phyloP scores from a whole-genome alignment of 2,888 invertebrate species.

The Baccha elongata region DNA sequence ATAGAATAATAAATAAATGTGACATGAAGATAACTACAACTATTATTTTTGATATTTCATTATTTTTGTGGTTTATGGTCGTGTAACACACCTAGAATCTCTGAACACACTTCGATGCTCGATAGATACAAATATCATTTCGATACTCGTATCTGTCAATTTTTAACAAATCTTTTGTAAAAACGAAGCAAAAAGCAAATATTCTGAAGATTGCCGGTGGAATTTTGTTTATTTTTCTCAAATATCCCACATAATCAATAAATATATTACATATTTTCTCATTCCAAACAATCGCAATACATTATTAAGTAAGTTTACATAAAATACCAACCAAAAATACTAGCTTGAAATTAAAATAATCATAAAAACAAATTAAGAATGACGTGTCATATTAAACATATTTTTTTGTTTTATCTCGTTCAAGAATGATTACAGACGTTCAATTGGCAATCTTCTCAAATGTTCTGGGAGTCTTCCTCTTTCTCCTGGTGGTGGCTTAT shows the following conservation, averaged over 20 bases:
- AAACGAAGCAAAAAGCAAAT: conserved; percentile 4
- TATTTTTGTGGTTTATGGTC: too few species aligned
- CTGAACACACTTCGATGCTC: conserved; percentile 31
- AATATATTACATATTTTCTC: conserved; percentile 11
- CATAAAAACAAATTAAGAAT: conserved; percentile 8
- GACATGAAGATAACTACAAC: too few species aligned
- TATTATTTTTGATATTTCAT: too few species aligned
- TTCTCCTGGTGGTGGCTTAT: conserved; percentile 96
- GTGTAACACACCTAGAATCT: too few species aligned
- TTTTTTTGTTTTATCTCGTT: conserved; percentile 19
- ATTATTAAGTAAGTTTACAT: conserved; percentile 25
- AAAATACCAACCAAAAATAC: neutral
- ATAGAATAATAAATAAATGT: too few species aligned
- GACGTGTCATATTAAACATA: conserved; percentile 62
- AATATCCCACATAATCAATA: conserved; percentile 5
- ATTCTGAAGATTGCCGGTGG: conserved; percentile 43
- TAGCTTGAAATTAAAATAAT: neutral
- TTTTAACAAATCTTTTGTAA: neutral
- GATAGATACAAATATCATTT: neutral
- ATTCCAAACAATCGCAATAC: conserved; percentile 9
- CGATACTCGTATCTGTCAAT: conserved; percentile 55
- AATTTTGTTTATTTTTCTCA: conserved; percentile 55
- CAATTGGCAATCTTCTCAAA: conserved; percentile 98
- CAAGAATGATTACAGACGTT: conserved; percentile 95
- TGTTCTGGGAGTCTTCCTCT: conserved; percentile 94